These are phyloP conservation scores for Drosophila malerkotliana DNA, from an alignment of 1,140 invertebrate species.

Conservation along the genomic window DNA sequence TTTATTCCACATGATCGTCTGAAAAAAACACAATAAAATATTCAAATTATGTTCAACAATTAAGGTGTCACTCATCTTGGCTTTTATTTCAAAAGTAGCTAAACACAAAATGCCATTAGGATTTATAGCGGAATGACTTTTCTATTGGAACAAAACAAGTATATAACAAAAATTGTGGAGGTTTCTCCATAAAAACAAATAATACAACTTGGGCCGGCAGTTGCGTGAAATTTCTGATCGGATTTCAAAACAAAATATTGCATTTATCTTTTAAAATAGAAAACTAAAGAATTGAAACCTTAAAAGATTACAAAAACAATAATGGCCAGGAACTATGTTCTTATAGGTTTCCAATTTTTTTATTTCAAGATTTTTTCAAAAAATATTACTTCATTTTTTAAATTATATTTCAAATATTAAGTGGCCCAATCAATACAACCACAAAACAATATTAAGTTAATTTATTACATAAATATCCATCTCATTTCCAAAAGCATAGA, in stretches of 20 bases:
- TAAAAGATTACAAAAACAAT: no score
- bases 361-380: neutral
- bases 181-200: slow-evolving; percentile 48
- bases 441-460: neutral
- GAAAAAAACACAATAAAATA: slow-evolving; percentile 54
- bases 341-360: no score
- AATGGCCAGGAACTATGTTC: no score
- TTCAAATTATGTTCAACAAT: slow-evolving; percentile 53
- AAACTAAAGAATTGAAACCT: no score
- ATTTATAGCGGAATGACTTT: slow-evolving; percentile 44
- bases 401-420: neutral
- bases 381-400: no score
- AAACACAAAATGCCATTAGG: slow-evolving; percentile 29
- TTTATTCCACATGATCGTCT: slow-evolving; percentile 53
- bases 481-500: neutral
- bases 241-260: neutral
- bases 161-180: slow-evolving; percentile 23
- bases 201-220: slow-evolving; percentile 41
- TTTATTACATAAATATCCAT: neutral
- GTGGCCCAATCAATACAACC: neutral
- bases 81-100: slow-evolving; percentile 36
- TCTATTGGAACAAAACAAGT: slow-evolving; percentile 16
- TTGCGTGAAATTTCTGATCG: neutral
- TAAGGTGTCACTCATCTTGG: slow-evolving; percentile 13
- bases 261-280: no score